These are phyloP conservation scores for Melanotaenia trifasciata DNA, from an alignment of 2,797 vertebrate genomes.

Conservation along the genomic window DNA sequence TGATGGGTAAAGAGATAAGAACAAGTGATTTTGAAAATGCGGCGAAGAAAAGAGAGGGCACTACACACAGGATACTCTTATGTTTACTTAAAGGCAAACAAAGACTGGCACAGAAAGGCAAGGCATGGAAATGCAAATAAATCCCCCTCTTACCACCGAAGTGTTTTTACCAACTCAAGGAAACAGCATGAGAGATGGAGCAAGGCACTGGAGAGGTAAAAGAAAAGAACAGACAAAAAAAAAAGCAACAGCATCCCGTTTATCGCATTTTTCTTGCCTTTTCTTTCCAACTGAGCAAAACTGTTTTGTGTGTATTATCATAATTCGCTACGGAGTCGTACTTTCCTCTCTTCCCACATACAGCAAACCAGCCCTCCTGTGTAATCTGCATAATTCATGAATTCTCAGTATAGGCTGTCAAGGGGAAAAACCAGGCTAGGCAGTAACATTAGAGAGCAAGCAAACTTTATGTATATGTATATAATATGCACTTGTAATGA, in stretches of 20 bases:
- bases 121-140: constrained; percentile 65
- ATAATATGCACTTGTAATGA: constrained; percentile 59
- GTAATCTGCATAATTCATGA: constrained; percentile 70
- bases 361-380: constrained; percentile 54
- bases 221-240: neutral
- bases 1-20: constrained; percentile 41
- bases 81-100: constrained; percentile 65
- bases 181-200: constrained; percentile 41
- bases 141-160: constrained; percentile 36
- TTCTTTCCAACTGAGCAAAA: constrained; percentile 50
- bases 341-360: constrained; percentile 33
- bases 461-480: constrained; percentile 50
- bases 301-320: constrained; percentile 48
- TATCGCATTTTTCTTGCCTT: constrained; percentile 34
- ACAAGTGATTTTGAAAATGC: constrained; percentile 18
- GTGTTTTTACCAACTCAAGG: constrained; percentile 63
- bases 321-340: constrained; percentile 52
- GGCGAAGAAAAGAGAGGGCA: constrained; percentile 23
- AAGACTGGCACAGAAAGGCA: constrained; percentile 47
- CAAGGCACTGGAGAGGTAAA: constrained; percentile 34
- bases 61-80: constrained; percentile 37
- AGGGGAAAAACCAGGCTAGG: constrained; percentile 43
- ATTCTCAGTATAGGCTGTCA: constrained; percentile 58
- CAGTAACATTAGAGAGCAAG: constrained; percentile 51
- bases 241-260: constrained; percentile 22